Evolutionary conservation across 2,888 invertebrate genomes (phyloP), one percentile per base, ranked within the genome.

Genomic region (Diarsia dahlii): DNA sequence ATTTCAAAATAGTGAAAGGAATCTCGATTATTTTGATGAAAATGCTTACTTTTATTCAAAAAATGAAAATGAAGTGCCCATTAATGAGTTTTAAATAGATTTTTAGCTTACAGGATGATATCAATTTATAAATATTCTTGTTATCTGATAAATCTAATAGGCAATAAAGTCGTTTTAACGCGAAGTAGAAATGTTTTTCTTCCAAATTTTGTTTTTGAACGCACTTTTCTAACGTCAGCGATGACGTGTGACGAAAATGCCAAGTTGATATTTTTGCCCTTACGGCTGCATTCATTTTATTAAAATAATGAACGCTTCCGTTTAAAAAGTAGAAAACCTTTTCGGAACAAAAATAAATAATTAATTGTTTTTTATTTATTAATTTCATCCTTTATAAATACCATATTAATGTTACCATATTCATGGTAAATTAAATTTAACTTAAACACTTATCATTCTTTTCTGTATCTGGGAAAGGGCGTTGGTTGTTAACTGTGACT

Each of bases 191-290:
- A n/a, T 0, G 1, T 34, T 0, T 3, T 3, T 6, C 1, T 60
- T 20, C 39, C 6, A 0, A 2, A 18, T 28, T 46, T 62, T 45
- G 5, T 34, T 90, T 91, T 79, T 63, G 93, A 95, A 92, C 93
- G 91, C 79, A 87, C 76, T 64, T 62, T 45, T 64, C 80, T 88
- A 93, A 94, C 92, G 94, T 95, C 94, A 93, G 84, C 92, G 92
- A 88, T 95, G 95, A 95, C 95, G 95, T 95, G 87, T 85, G 89
- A 81, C 70, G 28, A 84, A 88, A 81, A 87, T 85, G 87, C 84
- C 89, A 88, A 85, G 48, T 81, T 48, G 71, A 76, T 73, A 58
- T 74, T 69, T 58, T 80, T 63, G n/a, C 28, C 69, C 93, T 90
- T 85, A 89, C 85, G 83, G 81, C 34, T 91, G 88, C 93, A 92